phyloP scores from a whole-genome alignment of 37 sponge, comb jelly and placozoan genomes.

The Bolinopsis microptera region DNA sequence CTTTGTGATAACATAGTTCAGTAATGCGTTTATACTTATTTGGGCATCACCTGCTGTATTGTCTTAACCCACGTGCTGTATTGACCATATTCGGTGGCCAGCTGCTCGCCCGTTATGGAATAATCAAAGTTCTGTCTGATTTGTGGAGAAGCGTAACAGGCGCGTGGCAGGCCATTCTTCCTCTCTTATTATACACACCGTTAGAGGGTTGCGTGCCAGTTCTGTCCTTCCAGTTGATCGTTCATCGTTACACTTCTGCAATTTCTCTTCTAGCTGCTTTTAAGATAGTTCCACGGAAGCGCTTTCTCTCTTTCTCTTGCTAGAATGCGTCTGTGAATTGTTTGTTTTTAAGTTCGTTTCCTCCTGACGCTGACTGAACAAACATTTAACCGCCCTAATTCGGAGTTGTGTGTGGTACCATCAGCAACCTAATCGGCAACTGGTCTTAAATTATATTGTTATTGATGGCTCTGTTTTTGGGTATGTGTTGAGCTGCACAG shows the following conservation, averaged over 20 bases:
- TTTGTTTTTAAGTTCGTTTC: not conserved
- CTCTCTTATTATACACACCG: not conserved
- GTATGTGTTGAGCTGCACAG: no score
- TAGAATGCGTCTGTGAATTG: no score
- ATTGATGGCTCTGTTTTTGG: no score
- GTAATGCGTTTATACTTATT: conserved; percentile 43
- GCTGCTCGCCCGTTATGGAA: not conserved
- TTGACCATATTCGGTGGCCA: conserved; percentile 1
- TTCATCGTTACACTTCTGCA: not conserved
- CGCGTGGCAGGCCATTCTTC: conserved; percentile 62
- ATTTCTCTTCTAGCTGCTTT: not conserved
- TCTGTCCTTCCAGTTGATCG: not conserved
- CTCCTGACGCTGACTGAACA: not conserved
- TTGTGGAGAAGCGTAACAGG: conserved; percentile 57
- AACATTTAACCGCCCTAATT: not conserved
- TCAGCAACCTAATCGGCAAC: no score
- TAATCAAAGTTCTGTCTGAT: conserved; percentile 49
- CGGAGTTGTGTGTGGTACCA: not conserved
- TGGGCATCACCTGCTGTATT: conserved; percentile 28
- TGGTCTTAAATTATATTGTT: no score
- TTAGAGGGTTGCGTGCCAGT: conserved; percentile 8
- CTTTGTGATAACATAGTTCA: conserved; percentile 61
- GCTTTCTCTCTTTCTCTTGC: not conserved
- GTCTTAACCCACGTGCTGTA: not conserved
- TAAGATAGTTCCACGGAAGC: not conserved